Evolutionary conservation across 2,888 invertebrate genomes (phyloP).

Genomic region (Rhagophthalmus giganteus): DNA sequence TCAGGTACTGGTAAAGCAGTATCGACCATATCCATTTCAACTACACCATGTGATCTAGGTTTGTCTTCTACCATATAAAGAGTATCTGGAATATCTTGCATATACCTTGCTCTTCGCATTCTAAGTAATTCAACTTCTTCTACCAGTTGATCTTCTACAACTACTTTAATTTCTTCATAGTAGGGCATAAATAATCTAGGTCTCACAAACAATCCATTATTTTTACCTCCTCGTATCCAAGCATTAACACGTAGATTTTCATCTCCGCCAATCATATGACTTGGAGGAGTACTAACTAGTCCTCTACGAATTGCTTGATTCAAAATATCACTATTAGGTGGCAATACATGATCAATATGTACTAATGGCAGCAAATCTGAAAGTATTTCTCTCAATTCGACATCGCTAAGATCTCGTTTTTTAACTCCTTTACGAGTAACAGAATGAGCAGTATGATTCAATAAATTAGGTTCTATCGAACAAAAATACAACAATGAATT

Average conservation of each 20-base stretch:
- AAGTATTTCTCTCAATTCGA: conserved; percentile 81
- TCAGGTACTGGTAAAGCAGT: conserved; percentile 76
- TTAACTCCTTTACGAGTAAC: conserved; percentile 83
- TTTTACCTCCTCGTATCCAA: conserved; percentile 77
- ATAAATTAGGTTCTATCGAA: conserved; percentile 78
- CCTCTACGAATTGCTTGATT: conserved; percentile 72
- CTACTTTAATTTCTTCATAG: conserved; percentile 89
- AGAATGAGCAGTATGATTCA: conserved; percentile 91
- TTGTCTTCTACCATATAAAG: conserved; percentile 83
- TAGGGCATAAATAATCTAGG: conserved; percentile 93
- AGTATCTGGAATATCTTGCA: conserved; percentile 88
- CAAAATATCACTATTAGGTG: conserved; percentile 78
- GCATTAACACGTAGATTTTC: conserved; percentile 71
- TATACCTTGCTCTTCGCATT: conserved; percentile 63
- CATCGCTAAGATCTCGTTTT: conserved; percentile 81
- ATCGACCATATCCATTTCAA: conserved; percentile 66
- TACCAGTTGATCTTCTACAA: conserved; percentile 81
- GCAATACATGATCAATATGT: conserved; percentile 87
- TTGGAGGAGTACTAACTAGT: conserved; percentile 78
- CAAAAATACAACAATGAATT: neutral
- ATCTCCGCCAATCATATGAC: conserved; percentile 83
- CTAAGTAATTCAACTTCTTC: conserved; percentile 75
- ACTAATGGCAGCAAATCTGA: conserved; percentile 83
- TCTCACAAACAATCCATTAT: conserved; percentile 74
- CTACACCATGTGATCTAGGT: conserved; percentile 55